Evolutionary conservation across 2,888 invertebrate species (phyloP).

Genomic region (Ptychoptera contaminata): DNA sequence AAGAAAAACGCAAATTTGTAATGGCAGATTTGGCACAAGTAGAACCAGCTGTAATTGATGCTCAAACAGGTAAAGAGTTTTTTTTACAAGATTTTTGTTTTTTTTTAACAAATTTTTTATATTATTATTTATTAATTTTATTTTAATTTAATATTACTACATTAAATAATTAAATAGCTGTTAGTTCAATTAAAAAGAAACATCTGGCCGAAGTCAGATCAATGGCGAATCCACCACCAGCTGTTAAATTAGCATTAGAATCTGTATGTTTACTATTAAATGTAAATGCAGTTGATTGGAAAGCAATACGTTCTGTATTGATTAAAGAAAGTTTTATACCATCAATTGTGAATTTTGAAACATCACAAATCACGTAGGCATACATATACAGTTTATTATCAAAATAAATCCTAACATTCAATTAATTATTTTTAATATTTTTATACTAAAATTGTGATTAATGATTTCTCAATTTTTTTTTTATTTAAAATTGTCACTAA

Average conservation of each 20-base stretch:
- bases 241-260: constrained; percentile 86
- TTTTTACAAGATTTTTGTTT: background rate
- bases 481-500: too few species aligned
- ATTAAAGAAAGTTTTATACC: constrained; percentile 93
- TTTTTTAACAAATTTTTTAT: constrained; percentile 8
- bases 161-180: constrained; percentile 42
- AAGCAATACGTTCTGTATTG: constrained; percentile 75
- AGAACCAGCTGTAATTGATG: constrained; percentile 97
- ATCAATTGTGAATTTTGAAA: constrained; percentile 87
- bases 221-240: constrained; percentile 85
- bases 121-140: constrained; percentile 7
- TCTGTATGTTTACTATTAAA: constrained; percentile 87
- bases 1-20: constrained; percentile 84
- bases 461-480: too few species aligned
- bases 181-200: constrained; percentile 91
- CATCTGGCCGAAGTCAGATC: constrained; percentile 88
- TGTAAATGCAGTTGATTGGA: constrained; percentile 80
- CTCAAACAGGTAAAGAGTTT: constrained; percentile 69
- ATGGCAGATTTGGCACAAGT: constrained; percentile 94
- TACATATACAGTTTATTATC: background rate
- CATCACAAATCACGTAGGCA: constrained; percentile 74
- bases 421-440: too few species aligned
- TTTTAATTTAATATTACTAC: constrained; percentile 5
- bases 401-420: background rate
- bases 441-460: too few species aligned